Evolutionary conservation across 2,888 invertebrate genomes (phyloP).

Genomic region (Hipparchia sbordonii): DNA sequence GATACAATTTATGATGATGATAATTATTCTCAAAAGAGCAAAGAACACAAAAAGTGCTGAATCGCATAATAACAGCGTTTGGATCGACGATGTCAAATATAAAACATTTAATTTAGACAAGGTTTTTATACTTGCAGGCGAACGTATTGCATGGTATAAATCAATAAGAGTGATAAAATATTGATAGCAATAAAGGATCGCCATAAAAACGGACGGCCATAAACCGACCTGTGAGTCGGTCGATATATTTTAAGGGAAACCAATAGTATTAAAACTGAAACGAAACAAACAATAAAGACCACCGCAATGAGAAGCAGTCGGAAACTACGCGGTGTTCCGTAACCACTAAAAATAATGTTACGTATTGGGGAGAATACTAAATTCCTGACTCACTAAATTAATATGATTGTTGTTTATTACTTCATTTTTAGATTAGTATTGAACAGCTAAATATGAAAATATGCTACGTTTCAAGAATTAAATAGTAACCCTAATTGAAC

Average conservation of each 20-base stretch:
- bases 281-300: conserved; percentile 73
- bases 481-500: neutral
- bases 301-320: conserved; percentile 66
- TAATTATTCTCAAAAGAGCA: neutral
- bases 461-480: neutral
- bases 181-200: conserved; percentile 57
- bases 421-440: neutral
- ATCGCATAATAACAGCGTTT: conserved; percentile 1
- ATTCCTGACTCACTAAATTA: conserved; percentile 13
- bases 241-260: conserved; percentile 65
- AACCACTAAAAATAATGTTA: conserved; percentile 61
- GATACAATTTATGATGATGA: neutral
- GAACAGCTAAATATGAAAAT: neutral
- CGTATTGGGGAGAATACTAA: conserved; percentile 18
- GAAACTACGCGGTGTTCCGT: conserved; percentile 69
- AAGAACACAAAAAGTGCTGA: neutral
- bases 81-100: conserved; percentile 32
- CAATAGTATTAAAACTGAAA: conserved; percentile 60
- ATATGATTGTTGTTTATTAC: neutral
- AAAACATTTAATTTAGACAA: conserved; percentile 42
- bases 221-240: conserved; percentile 63
- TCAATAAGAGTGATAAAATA: conserved; percentile 54
- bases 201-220: conserved; percentile 48
- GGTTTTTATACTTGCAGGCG: conserved; percentile 15
- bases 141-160: conserved; percentile 45